A percentile compares a stretch with the other conserved stretches of the same genome.
Evolutionary conservation across 2,113 vertebrate species (phyloP).

Genomic region (Rafetus swinhoei): DNA sequence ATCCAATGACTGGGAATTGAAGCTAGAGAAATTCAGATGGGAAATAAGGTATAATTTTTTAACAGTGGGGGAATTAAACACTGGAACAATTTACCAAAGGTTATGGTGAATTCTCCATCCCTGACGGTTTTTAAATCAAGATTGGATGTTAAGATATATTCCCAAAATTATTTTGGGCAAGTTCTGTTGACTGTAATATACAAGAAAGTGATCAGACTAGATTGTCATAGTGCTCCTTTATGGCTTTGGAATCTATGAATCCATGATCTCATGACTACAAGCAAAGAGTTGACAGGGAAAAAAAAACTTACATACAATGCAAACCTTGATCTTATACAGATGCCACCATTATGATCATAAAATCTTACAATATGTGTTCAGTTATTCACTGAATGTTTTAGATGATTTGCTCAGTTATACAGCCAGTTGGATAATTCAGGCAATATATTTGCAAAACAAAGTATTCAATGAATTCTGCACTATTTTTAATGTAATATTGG

Average conservation of each 20-base stretch:
- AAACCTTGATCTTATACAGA: background rate
- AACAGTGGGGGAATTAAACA: background rate
- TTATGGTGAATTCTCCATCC: background rate
- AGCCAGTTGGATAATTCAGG: background rate
- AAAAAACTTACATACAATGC: background rate
- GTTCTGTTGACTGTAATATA: background rate
- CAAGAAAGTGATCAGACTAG: background rate
- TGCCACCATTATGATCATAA: background rate
- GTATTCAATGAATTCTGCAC: background rate
- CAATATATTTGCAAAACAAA: constrained; percentile 11
- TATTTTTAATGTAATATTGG: background rate
- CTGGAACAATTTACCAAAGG: background rate
- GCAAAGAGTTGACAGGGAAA: constrained; percentile 48
- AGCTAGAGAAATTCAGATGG: background rate
- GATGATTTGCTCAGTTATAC: background rate
- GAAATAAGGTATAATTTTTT: background rate
- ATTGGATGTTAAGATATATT: background rate
- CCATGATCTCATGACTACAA: constrained; percentile 54
- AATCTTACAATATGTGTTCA: constrained; percentile 19
- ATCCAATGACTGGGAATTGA: background rate
- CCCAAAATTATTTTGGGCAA: background rate
- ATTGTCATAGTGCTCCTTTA: background rate
- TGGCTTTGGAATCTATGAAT: background rate
- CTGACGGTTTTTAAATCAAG: background rate
- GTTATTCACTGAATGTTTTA: constrained; percentile 4